phyloP scores from a whole-genome alignment of 2,113 vertebrate genomes.

The Osmerus eperlanus region DNA sequence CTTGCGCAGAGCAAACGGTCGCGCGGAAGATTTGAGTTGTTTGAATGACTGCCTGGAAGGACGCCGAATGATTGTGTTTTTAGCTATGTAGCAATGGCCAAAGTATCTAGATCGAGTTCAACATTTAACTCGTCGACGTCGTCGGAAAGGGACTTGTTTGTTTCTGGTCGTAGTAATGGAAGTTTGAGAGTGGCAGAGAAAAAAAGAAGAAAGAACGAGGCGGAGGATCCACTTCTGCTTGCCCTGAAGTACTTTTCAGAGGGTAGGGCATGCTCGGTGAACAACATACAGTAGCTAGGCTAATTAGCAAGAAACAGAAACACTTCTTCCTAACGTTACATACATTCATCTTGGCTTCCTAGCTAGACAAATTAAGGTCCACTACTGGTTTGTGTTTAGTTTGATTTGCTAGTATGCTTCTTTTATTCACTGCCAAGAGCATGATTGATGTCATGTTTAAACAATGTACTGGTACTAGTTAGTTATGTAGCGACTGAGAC shows the following conservation, averaged over 20 bases:
- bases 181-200: slow-evolving; percentile 68
- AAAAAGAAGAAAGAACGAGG: slow-evolving; percentile 49
- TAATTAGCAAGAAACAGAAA: too few relatives aligned
- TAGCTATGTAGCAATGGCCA: slow-evolving; percentile 67
- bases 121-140: slow-evolving; percentile 25
- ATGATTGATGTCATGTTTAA: too few relatives aligned
- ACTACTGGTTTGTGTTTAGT: not conserved
- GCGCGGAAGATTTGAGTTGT: slow-evolving; percentile 65
- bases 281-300: not conserved
- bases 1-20: slow-evolving; percentile 71
- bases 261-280: slow-evolving; percentile 50
- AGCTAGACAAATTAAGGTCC: not conserved
- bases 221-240: slow-evolving; percentile 59
- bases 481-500: not conserved
- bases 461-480: not conserved
- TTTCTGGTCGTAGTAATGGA: slow-evolving; percentile 41
- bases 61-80: not conserved
- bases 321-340: not conserved
- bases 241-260: slow-evolving; percentile 76
- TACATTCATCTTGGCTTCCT: too few relatives aligned
- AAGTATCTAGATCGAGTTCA: slow-evolving; percentile 17
- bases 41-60: slow-evolving; percentile 44
- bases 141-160: slow-evolving; percentile 27
- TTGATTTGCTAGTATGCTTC: not conserved
- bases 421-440: not conserved